These are phyloP conservation scores for Neuroterus valhalla DNA, from an alignment of 1,140 invertebrate species.

Conservation along the genomic window DNA sequence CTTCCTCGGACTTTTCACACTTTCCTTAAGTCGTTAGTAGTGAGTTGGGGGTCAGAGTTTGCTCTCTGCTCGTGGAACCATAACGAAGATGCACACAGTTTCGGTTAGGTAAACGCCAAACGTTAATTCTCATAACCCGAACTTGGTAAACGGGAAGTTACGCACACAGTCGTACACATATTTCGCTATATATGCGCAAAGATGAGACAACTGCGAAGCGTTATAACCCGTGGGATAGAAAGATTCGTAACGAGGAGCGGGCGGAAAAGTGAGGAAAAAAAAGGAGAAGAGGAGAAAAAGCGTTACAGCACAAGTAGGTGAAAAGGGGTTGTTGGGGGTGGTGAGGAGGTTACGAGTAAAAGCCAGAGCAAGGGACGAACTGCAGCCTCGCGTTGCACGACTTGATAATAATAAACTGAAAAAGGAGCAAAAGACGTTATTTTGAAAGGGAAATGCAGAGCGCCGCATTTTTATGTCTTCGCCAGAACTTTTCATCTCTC, in stretches of 20 bases:
- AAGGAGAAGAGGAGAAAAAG: conserved; percentile 27
- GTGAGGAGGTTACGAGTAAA: conserved; percentile 26
- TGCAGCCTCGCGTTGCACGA: conserved; percentile 54
- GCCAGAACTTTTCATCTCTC: conserved; percentile 75
- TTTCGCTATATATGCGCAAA: conserved; percentile 11
- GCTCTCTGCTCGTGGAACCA: neutral
- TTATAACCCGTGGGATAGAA: conserved; percentile 44
- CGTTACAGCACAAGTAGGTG: conserved; percentile 25
- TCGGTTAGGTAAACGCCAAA: conserved; percentile 48
- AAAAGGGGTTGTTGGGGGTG: neutral
- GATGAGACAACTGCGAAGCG: conserved; percentile 36
- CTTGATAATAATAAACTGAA: conserved; percentile 76
- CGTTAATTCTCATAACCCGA: conserved; percentile 68
- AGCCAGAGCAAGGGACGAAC: conserved; percentile 37
- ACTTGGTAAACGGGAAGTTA: conserved; percentile 65
- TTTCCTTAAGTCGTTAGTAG: conserved; percentile 23
- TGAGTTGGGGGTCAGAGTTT: conserved; percentile 25
- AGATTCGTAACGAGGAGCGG: neutral
- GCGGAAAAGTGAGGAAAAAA: conserved; percentile 25
- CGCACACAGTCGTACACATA: conserved; percentile 53
- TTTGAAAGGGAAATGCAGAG: conserved; percentile 75
- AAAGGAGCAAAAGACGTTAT: conserved; percentile 73
- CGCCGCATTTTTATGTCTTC: conserved; percentile 75
- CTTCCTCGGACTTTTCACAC: neutral
- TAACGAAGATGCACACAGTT: conserved; percentile 46